phyloP scores from a whole-genome alignment of 1,140 invertebrate species.

The Amyelois transitella region DNA sequence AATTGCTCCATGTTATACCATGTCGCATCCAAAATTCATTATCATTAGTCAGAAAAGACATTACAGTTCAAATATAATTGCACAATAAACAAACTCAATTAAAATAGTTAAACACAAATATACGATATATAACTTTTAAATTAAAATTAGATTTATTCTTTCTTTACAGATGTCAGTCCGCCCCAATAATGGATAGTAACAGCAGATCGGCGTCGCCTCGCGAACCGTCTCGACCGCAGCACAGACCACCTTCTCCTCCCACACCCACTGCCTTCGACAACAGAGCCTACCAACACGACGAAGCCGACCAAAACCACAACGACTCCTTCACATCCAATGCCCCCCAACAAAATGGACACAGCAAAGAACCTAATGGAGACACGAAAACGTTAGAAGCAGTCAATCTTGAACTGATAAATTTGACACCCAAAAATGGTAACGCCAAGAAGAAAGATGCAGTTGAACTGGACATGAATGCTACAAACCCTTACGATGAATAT shows the following conservation, averaged over 20 bases:
- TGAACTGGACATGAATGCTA: slow-evolving; percentile 79
- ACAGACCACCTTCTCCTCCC: slow-evolving; percentile 55
- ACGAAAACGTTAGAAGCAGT: slow-evolving; percentile 79
- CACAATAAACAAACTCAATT: no score
- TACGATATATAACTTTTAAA: no score
- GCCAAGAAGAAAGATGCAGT: slow-evolving; percentile 78
- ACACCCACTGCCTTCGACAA: slow-evolving; percentile 58
- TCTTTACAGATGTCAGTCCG: slow-evolving; percentile 65
- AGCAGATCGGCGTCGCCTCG: slow-evolving; percentile 66
- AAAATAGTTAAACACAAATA: no score
- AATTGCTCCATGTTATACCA: no score
- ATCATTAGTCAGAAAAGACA: no score
- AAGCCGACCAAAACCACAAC: slow-evolving; percentile 60
- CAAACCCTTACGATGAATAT: slow-evolving; percentile 86
- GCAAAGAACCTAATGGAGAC: slow-evolving; percentile 53
- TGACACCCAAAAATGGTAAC: slow-evolving; percentile 79
- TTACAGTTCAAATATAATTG: no score
- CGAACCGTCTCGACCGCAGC: slow-evolving; percentile 51
- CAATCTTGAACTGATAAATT: slow-evolving; percentile 85
- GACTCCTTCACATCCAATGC: slow-evolving; percentile 55
- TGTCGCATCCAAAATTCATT: no score
- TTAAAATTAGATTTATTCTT: no score
- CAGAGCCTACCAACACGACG: slow-evolving; percentile 58
- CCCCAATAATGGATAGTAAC: slow-evolving; percentile 64
- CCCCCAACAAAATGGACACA: slow-evolving; percentile 47